Base-by-base conservation (phyloP, 2,888 invertebrate species). In the Nemoura dubitans region DNA sequence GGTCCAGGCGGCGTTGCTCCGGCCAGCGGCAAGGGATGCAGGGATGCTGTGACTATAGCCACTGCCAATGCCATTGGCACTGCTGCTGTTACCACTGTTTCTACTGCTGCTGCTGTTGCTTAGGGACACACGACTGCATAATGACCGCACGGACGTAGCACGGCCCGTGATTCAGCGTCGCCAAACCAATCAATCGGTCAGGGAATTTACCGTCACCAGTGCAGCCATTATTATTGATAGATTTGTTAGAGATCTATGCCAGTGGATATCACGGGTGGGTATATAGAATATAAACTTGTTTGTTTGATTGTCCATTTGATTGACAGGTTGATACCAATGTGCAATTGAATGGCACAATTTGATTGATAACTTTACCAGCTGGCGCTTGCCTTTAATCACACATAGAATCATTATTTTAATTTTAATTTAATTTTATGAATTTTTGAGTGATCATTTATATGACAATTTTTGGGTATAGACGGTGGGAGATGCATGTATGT, bases 151-250 rank as follows among this genome's bases (percentile, higher is more conserved):
- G 26, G 78, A 81, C 10, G 10, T 30, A 27, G 43, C 21, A 10
- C 59, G 29, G 85, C 85, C 83, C 87, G 87, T 87, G 87, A 87
- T 87, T 87, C 85, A 83, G 87, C 86, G 86, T 86, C 86, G n/a
- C 76, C 76, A 76, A 85, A 87, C 86, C 87, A 87, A 87, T 87
- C 87, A 86, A 86, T 87, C 85, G 86, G 30, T 85, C 16, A 43
- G 87, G 81, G 86, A 87, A 86, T 87, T 87, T 76, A 81, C 86
- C 85, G 85, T 85, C 85, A 85, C 82, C 30, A 28, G 29, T n/a
- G 77, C 86, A 86, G 84, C 84, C 83, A 85, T 81, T 84, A 86
- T 86, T 87, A 87, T 87, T 87, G 86, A 87, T 87, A 87, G 87
- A 87, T 87, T 87, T 86, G 87, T 80, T 87, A 83, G 43, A 25